Evolutionary conservation across 2,113 vertebrate species (phyloP).

Genomic region (Cephalopholis sonnerati): DNA sequence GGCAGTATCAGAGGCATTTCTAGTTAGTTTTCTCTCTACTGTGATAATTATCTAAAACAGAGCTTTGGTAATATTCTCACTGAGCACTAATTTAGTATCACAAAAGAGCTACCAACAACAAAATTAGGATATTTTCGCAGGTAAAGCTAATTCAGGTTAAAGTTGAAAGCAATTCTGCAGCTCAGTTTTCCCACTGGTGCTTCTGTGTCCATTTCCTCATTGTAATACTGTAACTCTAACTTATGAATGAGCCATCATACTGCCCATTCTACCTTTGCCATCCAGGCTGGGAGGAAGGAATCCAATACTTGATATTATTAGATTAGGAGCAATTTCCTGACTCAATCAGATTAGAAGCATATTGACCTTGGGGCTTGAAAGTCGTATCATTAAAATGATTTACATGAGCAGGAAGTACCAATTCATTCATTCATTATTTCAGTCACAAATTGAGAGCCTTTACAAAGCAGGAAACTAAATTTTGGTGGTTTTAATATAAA

Average conservation of each 20-base stretch:
- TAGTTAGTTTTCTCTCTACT: background rate
- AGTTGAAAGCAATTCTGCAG: background rate
- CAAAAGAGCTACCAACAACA: background rate
- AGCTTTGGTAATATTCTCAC: background rate
- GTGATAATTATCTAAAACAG: background rate
- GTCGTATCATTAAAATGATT: conserved; percentile 67
- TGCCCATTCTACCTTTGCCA: conserved; percentile 60
- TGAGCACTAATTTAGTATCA: background rate
- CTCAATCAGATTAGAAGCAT: conserved; percentile 65
- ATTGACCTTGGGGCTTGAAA: conserved; percentile 58
- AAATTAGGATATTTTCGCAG: background rate
- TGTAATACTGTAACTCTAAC: conserved; percentile 32
- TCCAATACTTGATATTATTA: conserved; percentile 72
- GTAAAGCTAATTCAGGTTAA: background rate
- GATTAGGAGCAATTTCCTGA: conserved; percentile 80
- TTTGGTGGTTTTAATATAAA: background rate
- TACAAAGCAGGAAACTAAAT: background rate
- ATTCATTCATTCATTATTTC: background rate
- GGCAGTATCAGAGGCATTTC: too few relatives aligned
- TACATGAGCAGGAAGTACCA: conserved; percentile 52
- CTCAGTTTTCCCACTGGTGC: conserved; percentile 1
- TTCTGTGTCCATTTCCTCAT: conserved; percentile 33
- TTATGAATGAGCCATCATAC: conserved; percentile 60
- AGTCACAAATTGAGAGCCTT: background rate
- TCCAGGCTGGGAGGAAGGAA: conserved; percentile 63